Conservation (phyloP, 2,888 invertebrate genomes). For the Branchellion lobata region DNA sequence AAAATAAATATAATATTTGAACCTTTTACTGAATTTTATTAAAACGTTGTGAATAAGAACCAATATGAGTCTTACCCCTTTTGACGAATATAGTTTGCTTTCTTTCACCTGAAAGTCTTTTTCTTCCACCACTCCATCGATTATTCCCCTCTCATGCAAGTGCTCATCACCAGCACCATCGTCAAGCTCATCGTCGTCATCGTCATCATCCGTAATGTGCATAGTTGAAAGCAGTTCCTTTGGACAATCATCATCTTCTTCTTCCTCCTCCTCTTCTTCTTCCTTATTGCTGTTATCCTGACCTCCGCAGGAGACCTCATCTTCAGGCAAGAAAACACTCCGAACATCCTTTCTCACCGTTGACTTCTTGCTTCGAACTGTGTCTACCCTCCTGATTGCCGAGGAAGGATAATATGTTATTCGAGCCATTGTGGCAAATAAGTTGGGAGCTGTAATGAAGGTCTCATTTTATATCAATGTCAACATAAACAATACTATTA, state of each 20-base stretch:
- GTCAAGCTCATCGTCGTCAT: neutral
- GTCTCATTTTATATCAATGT: no score
- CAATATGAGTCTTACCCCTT: no score
- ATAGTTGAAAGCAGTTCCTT: neutral
- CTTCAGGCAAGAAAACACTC: slow-evolving; percentile 1
- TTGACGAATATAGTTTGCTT: neutral
- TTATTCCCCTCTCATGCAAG: no score
- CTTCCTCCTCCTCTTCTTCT: neutral
- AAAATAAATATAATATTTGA: no score
- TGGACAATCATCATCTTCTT: neutral
- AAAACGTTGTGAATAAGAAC: no score
- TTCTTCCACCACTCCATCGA: neutral
- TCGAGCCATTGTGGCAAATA: no score
- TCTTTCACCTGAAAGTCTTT: neutral
- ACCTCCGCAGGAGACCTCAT: neutral
- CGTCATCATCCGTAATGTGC: neutral
- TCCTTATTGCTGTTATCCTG: neutral
- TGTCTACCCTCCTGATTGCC: slow-evolving; percentile 37
- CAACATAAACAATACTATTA: no score
- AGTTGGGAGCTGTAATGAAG: no score
- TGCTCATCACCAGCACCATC: slow-evolving; percentile 10
- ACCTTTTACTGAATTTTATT: no score
- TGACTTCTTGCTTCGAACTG: slow-evolving; percentile 1
- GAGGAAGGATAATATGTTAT: no score
- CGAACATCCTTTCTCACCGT: slow-evolving; percentile 29